Conservation (phyloP, 2,113 vertebrate species). For the Lepus europaeus region DNA sequence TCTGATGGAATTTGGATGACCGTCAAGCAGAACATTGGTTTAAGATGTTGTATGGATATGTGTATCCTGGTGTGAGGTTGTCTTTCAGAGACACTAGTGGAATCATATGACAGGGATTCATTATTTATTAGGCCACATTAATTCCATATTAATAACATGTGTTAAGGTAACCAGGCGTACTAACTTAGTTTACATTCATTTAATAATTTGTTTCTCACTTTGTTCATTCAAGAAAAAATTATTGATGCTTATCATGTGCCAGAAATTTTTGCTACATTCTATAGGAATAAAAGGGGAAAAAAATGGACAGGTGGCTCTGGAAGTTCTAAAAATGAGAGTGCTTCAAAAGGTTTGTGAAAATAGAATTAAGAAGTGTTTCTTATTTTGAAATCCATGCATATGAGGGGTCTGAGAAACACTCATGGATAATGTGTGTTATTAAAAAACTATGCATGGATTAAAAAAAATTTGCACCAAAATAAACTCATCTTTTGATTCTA, state of each 20-base stretch:
- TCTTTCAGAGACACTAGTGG: conserved; percentile 53
- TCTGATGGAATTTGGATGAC: conserved; percentile 75
- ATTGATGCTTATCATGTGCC: not conserved
- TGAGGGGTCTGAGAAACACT: no score
- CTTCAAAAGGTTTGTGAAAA: no score
- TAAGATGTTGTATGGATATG: conserved; percentile 5
- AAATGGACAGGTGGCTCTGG: not conserved
- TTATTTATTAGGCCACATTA: conserved; percentile 59
- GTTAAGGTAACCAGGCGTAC: not conserved
- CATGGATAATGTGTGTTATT: no score
- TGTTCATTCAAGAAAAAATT: not conserved
- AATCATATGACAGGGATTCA: conserved; percentile 52
- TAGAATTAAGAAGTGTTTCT: no score
- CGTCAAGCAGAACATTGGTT: conserved; percentile 79
- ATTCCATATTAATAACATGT: not conserved
- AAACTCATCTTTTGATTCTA: no score
- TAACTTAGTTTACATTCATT: not conserved
- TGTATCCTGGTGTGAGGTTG: conserved; percentile 72
- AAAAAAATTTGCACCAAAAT: no score
- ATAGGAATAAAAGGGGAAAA: fast-evolving
- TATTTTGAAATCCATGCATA: no score
- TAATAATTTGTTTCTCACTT: not conserved
- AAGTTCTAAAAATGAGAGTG: not conserved
- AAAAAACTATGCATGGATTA: no score
- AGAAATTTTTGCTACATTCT: not conserved